These are phyloP conservation scores for Monopterus albus DNA, from an alignment of 2,113 vertebrate genomes.

Conservation along the genomic window DNA sequence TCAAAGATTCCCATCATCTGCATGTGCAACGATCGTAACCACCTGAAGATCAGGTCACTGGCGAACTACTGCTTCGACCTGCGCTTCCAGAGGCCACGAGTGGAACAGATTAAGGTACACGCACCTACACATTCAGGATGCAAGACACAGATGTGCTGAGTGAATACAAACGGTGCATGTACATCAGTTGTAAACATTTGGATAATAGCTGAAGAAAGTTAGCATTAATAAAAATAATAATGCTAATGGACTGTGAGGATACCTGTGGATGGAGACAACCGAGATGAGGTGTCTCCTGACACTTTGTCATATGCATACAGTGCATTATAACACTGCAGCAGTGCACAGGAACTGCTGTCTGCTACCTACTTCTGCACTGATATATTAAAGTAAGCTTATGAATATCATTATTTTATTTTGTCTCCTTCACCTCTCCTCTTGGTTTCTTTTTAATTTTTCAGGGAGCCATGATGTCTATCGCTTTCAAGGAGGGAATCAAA, in stretches of 20 bases:
- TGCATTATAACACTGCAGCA: too few relatives aligned
- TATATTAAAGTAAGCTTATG: too few relatives aligned
- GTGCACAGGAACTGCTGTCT: too few relatives aligned
- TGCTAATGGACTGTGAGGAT: background rate
- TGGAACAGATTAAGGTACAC: constrained; percentile 96
- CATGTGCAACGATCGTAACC: constrained; percentile 98
- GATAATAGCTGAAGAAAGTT: background rate
- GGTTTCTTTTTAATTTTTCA: constrained; percentile 58
- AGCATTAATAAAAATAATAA: too few relatives aligned
- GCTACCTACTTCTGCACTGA: too few relatives aligned
- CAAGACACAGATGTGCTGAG: background rate
- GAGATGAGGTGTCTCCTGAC: background rate
- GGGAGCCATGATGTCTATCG: constrained; percentile 97
- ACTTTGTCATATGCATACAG: too few relatives aligned
- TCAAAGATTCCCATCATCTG: constrained; percentile 97
- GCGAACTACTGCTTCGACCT: constrained; percentile 96
- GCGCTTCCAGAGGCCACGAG: constrained; percentile 93
- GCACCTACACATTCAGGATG: background rate
- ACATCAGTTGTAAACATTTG: background rate
- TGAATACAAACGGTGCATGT: background rate
- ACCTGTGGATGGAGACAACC: background rate
- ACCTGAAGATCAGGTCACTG: constrained; percentile 93
- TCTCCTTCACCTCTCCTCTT: background rate
- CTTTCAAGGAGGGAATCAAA: constrained; percentile 96
- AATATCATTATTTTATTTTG: background rate